These are phyloP conservation scores for Flexamia atlantica DNA, from an alignment of 2,888 invertebrate genomes.

Conservation along the genomic window DNA sequence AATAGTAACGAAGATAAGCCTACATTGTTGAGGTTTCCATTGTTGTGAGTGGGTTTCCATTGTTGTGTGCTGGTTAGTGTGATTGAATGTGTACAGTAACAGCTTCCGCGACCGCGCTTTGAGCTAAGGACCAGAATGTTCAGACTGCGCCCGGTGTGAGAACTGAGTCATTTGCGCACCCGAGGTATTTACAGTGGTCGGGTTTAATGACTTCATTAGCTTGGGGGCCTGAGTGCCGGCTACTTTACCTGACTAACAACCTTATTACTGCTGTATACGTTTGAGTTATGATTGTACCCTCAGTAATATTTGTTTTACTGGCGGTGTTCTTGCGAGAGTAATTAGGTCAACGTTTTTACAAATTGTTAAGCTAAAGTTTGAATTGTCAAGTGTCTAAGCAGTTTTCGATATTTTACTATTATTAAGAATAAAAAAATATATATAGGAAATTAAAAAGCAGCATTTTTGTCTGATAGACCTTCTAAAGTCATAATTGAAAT, in stretches of 20 bases:
- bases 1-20: constrained; percentile 8
- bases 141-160: neutral
- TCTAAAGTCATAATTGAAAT: no score
- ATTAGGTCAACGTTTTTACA: no score
- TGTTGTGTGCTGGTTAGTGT: neutral
- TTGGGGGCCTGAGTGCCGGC: neutral
- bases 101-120: neutral
- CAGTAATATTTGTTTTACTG: no score
- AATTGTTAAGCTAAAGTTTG: no score
- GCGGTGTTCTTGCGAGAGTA: no score
- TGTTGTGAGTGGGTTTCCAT: no score
- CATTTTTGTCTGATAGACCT: no score
- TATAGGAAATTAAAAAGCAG: no score
- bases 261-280: neutral
- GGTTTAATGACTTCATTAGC: neutral
- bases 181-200: neutral
- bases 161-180: constrained; percentile 16
- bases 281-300: no score
- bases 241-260: neutral
- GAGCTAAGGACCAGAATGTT: neutral
- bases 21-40: neutral
- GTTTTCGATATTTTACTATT: no score
- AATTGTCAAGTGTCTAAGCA: no score
- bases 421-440: no score
- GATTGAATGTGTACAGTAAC: constrained; percentile 4